Evolutionary conservation across 1,140 invertebrate genomes (phyloP).

Genomic region (Macrotrachela quadricornifera): DNA sequence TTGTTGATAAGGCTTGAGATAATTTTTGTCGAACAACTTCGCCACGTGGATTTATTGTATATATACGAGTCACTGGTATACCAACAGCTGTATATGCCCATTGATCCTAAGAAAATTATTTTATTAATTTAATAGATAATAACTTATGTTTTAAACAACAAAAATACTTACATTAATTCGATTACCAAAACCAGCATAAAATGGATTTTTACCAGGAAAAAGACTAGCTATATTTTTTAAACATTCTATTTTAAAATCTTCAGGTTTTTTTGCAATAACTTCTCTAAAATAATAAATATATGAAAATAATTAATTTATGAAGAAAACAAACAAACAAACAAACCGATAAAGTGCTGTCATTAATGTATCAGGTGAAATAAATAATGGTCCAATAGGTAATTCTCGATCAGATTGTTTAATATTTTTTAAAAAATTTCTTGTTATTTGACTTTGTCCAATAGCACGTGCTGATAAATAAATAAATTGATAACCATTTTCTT

Average conservation of each 20-base stretch:
- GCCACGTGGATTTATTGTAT: conserved; percentile 91
- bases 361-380: conserved; percentile 87
- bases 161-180: conserved; percentile 55
- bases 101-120: conserved; percentile 58
- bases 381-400: conserved; percentile 78
- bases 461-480: conserved; percentile 75
- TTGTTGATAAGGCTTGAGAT: too few relatives aligned
- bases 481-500: conserved; percentile 60
- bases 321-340: too few relatives aligned
- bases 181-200: conserved; percentile 97
- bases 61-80: conserved; percentile 82
- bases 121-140: too few relatives aligned
- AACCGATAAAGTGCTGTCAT: conserved; percentile 56
- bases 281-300: conserved; percentile 40
- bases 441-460: conserved; percentile 68
- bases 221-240: conserved; percentile 77
- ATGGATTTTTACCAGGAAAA: conserved; percentile 63
- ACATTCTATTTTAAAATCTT: conserved; percentile 96
- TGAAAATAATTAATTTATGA: too few relatives aligned
- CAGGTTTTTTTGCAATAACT: conserved; percentile 97
- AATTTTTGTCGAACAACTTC: conserved; percentile 38
- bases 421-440: conserved; percentile 74
- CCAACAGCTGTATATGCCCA: conserved; percentile 89
- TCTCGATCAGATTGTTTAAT: conserved; percentile 75
- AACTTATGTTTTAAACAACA: too few relatives aligned